Conservation (phyloP, 1,140 invertebrate species). For the Scaptomyza pallida region DNA sequence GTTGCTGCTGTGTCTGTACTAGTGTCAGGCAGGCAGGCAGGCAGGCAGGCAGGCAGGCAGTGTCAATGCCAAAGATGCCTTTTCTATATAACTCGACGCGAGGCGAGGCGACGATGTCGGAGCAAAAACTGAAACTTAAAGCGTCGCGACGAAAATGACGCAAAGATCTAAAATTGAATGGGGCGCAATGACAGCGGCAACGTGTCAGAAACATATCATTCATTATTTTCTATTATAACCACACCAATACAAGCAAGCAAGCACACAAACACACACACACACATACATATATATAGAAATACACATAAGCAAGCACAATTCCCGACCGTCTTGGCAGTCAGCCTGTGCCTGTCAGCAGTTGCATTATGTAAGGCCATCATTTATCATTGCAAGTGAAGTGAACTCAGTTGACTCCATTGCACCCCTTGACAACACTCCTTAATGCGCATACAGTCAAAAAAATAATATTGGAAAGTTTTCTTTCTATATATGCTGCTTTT, state of each 20-base stretch:
- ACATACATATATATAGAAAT: background rate
- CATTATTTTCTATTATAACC: slow-evolving; percentile 83
- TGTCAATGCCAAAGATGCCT: slow-evolving; percentile 75
- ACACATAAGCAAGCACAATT: background rate
- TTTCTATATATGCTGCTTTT: too few species aligned
- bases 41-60: too few species aligned
- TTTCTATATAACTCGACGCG: slow-evolving; percentile 57
- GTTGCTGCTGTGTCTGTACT: slow-evolving; percentile 20
- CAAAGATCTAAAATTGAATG: slow-evolving; percentile 69
- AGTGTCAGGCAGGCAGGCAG: too few species aligned
- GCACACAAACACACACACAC: background rate
- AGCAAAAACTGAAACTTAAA: slow-evolving; percentile 55
- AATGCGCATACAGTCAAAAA: background rate
- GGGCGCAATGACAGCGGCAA: slow-evolving; percentile 71
- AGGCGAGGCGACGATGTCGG: slow-evolving; percentile 7
- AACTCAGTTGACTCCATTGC: slow-evolving; percentile 77
- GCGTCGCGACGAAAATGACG: slow-evolving; percentile 42
- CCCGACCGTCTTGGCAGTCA: slow-evolving; percentile 17
- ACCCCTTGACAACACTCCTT: slow-evolving; percentile 8
- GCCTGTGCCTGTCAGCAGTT: slow-evolving; percentile 70
- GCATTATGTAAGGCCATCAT: slow-evolving; percentile 77
- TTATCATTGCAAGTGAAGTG: slow-evolving; percentile 81
- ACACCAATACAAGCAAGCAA: slow-evolving; percentile 31
- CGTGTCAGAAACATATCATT: slow-evolving; percentile 83
- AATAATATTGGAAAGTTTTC: too few species aligned